Base-by-base conservation (phyloP, 2,797 vertebrate genomes). In the Enteromius trimaculatus region DNA sequence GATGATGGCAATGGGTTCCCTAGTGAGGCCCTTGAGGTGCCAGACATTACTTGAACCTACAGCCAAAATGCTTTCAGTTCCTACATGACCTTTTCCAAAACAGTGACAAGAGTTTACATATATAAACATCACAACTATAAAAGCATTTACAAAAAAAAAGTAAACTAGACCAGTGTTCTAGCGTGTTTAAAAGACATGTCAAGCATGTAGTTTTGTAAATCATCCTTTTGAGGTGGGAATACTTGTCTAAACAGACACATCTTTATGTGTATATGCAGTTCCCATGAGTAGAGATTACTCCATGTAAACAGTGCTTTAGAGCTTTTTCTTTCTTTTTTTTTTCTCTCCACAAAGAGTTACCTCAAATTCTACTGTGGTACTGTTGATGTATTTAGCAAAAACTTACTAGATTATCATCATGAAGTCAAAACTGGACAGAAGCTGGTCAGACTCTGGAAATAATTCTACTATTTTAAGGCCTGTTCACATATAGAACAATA, bases 1-100 rank as follows among this genome's bases (percentile, higher is more conserved):
- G 34, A 85, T 58, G 72, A 21, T 2, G 6, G 65, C 34, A 42
- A 84, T 87, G 89, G 87, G 1, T 26, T 89, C 87, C 88, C 81
- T 74, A 9, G 23, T 5, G 1, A 19, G 17, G 9, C 23, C 5
- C 21, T 34, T 60, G 37, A 69, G 19, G 14, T 31, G 23, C 47
- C 75, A 76, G 21, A 70, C n/a, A 72, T 65, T 1, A 76, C 66
- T 4, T 14, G 49, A 66, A 39, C 58, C 72, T 34, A 44, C 42
- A 85, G 53, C 55, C 60, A 81, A 85, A 82, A 77, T 37, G 65
- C 72, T 44, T 21, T 84, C 1, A 66, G 66, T 71, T 86, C 51
- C 79, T 26, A 21, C 77, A 62, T 79, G 69, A 86, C 68, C 31
- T 60, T 79, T 60, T 84, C 31, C 42, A 31, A 37, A 87, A 76